These are phyloP conservation scores for Cerceris ruficornis DNA, from an alignment of 2,888 invertebrate genomes.

Conservation along the genomic window DNA sequence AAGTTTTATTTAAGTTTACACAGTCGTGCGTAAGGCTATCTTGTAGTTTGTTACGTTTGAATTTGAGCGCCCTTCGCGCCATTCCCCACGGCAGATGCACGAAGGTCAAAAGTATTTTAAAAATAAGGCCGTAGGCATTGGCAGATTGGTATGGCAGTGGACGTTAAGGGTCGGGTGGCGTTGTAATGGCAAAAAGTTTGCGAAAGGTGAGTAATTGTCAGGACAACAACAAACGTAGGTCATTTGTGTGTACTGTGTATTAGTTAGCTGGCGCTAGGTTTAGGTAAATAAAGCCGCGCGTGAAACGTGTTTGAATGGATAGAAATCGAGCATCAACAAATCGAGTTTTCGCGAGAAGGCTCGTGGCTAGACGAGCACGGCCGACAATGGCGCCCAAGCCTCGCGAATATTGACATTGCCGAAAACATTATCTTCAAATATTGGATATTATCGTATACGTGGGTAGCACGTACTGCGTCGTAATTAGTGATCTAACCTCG, in stretches of 20 bases:
- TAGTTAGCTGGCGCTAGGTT: conserved; percentile 56
- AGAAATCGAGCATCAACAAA: conserved; percentile 68
- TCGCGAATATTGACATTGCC: conserved; percentile 78
- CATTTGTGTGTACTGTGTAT: conserved; percentile 45
- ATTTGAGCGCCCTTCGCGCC: conserved; percentile 77
- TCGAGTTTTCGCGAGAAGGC: conserved; percentile 70
- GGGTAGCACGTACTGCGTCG: conserved; percentile 74
- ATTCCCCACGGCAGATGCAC: conserved; percentile 79
- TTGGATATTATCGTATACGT: conserved; percentile 68
- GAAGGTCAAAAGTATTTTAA: conserved; percentile 82
- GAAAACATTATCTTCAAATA: conserved; percentile 76
- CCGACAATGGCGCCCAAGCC: conserved; percentile 80
- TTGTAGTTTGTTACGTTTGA: conserved; percentile 67
- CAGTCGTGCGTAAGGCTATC: background rate
- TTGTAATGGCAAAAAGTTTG: conserved; percentile 91
- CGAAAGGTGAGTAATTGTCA: conserved; percentile 87
- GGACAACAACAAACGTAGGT: conserved; percentile 43
- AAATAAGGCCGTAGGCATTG: conserved; percentile 80
- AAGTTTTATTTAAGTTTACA: background rate
- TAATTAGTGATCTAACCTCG: conserved; percentile 75
- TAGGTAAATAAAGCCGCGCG: conserved; percentile 62
- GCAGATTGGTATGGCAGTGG: conserved; percentile 85
- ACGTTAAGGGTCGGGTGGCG: conserved; percentile 90
- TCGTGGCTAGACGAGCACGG: conserved; percentile 72
- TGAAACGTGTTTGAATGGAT: conserved; percentile 52